Evolutionary conservation across 2,113 vertebrate species (phyloP), one percentile per base, ranked within the genome.

Genomic region (Sorex araneus): DNA sequence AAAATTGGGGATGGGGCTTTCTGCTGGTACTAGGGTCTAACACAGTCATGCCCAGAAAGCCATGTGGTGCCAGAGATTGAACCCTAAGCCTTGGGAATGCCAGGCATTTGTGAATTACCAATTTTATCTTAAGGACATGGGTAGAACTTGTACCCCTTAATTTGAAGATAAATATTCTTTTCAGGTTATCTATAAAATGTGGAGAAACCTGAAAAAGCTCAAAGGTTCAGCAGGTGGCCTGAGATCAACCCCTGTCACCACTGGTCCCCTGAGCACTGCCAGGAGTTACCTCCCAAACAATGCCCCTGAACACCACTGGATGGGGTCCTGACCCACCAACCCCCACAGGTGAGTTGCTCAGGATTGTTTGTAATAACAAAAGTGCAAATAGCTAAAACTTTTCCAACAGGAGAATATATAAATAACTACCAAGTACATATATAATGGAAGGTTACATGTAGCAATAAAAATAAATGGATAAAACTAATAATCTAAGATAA

Each of bases 341-440:
- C 13, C 47, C 47, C 47, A 50, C 5, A 50, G 47, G 47, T 50
- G 47, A 50, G 47, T 13, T 50, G 3, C 40, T 81, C 57, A 88
- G 78, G 90, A 87, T 30, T 67, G 16, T 82, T 77, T 67, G 30
- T 69, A 67, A 70, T 1, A 32, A 18, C 32, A 27, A 87, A 92
- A 89, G 83, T 81, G 74, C 40, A 87, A 89, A 80, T 86, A 77
- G 91, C 8, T 28, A 16, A 93, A 94, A 79, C 1, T 86, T 50
- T 93, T 45, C 36, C 66, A 71, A 76, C 13, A 90, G 28, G 28
- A 60, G 57, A 60, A 85, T 63, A 90, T 10, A 57, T 45, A 81
- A 84, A 28, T 50, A 87, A 36, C 69, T 34, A 36, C 10, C 16
- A 78, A 69, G 9, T 36, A 94, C 83, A 76, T 34, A 36, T 63